Conservation (phyloP, 2,113 vertebrate genomes). For the Melanotaenia duboulayi region DNA sequence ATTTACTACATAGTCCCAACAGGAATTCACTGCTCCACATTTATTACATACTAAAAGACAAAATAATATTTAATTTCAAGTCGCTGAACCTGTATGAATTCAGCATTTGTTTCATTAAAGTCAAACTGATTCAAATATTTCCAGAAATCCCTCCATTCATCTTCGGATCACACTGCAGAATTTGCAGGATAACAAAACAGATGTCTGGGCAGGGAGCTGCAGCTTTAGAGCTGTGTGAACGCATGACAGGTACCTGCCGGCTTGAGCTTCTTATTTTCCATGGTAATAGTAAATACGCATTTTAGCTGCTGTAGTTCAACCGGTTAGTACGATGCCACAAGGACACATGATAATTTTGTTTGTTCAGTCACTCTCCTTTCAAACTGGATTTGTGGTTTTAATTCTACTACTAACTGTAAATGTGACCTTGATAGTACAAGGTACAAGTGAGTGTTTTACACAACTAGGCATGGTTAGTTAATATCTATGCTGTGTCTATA, state of each 20-base stretch:
- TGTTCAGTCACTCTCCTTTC: conserved; percentile 50
- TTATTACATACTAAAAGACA: conserved; percentile 63
- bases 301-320: conserved; percentile 34
- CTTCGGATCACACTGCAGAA: conserved; percentile 15
- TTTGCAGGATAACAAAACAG: conserved; percentile 38
- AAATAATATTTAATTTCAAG: conserved; percentile 10
- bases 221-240: conserved; percentile 39
- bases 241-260: conserved; percentile 51
- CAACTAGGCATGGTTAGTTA: conserved; percentile 43
- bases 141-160: conserved; percentile 12
- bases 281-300: conserved; percentile 60
- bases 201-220: conserved; percentile 31
- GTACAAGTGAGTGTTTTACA: conserved; percentile 48
- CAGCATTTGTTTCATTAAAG: conserved; percentile 16
- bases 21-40: conserved; percentile 42
- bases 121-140: conserved; percentile 8
- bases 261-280: conserved; percentile 67
- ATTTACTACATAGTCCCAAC: conserved; percentile 41
- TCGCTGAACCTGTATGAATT: conserved; percentile 8
- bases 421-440: conserved; percentile 61
- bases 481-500: conserved; percentile 48
- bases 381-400: conserved; percentile 34
- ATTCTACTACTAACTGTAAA: conserved; percentile 8
- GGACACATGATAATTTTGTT: conserved; percentile 41
- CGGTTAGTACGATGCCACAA: conserved; percentile 21